Evolutionary conservation across 1,140 invertebrate species (phyloP), one percentile per base, ranked within the genome.

Genomic region (Pantala flavescens): DNA sequence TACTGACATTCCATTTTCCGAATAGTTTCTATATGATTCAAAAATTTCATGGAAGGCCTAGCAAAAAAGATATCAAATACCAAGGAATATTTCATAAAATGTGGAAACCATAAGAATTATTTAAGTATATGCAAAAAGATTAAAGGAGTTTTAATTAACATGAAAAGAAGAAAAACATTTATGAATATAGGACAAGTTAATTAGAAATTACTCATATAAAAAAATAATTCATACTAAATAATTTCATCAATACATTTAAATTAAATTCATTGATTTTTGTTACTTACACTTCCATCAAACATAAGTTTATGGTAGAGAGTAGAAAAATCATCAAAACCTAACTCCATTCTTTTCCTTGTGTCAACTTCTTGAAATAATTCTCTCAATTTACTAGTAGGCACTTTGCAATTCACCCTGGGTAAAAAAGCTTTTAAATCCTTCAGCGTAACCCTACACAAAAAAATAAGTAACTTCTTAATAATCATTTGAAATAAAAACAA

Each of bases 341-440:
- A 89, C 84, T 97, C 94, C 36, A 89, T 90, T 76, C 89, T 86
- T 77, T 90, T 90, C 24, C 86, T 84, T 12, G 87, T 88, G 81
- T 97, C 95, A 0, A 94, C 90, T 81, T 93, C 90, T 85, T 93
- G 89, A 81, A 96, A 96, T 75, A 91, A 80, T 79, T 95, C 91
- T 79, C 92, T 86, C 24, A 96, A 82, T 82, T 90, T 92, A 79
- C 87, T 91, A 16, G 91, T 97, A 16, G 91, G 88, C 81, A 97
- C 91, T 87, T 98, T 98, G 81, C 89, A 96, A 82, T 96, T 96
- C 23, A 97, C 88, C 84, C 90, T 90, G 71, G 93, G 90, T 72
- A 98, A 84, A 84, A 98, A 98, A 21, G 88, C 87, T 84, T 98
- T 98, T 7, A 98, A 84, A 81, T 97, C 95, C 82, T 96, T 97